phyloP scores from a whole-genome alignment of 2,888 invertebrate species.

The Rotaria magnacalcarata region DNA sequence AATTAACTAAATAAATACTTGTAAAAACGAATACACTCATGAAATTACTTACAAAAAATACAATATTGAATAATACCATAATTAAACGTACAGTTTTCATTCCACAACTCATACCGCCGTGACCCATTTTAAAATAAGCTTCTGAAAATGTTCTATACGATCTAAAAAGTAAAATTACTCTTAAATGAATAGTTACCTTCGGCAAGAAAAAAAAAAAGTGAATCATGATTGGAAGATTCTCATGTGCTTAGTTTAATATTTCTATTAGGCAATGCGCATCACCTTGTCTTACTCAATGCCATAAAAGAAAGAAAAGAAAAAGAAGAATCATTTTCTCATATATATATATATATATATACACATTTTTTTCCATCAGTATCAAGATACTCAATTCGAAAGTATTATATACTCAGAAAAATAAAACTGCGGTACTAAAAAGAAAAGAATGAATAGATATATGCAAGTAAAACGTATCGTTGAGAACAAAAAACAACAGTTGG shows the following conservation, averaged over 20 bases:
- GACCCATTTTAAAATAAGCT: conserved; percentile 30
- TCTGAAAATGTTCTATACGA: background rate
- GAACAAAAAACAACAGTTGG: background rate
- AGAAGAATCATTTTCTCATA: background rate
- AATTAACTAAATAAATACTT: background rate
- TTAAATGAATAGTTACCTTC: background rate
- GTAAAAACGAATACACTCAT: background rate
- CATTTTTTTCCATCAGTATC: background rate
- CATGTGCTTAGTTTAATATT: background rate
- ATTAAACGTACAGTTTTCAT: conserved; percentile 36
- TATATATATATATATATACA: background rate
- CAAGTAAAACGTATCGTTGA: background rate
- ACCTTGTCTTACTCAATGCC: background rate
- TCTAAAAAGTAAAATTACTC: background rate
- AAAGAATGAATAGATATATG: background rate
- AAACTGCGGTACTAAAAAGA: background rate
- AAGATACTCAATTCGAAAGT: background rate
- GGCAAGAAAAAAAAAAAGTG: background rate
- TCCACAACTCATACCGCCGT: conserved; percentile 40
- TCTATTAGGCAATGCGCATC: background rate
- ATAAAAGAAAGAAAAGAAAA: background rate
- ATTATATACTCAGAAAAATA: background rate
- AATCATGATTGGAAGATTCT: background rate
- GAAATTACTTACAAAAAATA: conserved; percentile 44
- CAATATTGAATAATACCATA: conserved; percentile 41